Percentiles rank a stretch among this genome's conserved stretches.
Conservation (phyloP, 2,797 vertebrate species). For the Phalanger gymnotis region DNA sequence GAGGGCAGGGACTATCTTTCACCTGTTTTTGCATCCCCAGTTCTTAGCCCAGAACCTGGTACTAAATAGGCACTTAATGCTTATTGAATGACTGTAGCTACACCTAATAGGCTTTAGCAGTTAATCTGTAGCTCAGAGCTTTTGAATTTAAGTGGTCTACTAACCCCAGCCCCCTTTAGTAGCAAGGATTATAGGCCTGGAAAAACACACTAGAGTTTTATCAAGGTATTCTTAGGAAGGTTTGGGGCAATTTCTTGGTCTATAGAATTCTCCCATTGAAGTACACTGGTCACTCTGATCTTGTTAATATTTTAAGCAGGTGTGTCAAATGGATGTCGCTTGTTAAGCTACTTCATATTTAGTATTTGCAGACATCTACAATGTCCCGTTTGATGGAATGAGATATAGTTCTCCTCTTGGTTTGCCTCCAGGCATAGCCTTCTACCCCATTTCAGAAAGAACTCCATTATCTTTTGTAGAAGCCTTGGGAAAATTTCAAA, state of each 20-base stretch:
- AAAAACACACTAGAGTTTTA: background rate
- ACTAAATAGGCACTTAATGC: background rate
- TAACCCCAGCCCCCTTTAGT: background rate
- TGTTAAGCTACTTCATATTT: conserved; percentile 57
- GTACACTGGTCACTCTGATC: conserved; percentile 58
- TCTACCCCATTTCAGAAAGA: conserved; percentile 47
- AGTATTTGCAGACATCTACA: conserved; percentile 64
- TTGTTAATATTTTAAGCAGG: conserved; percentile 72
- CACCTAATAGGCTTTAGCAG: background rate
- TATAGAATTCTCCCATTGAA: conserved; percentile 58
- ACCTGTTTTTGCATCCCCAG: background rate
- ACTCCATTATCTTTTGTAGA: conserved; percentile 49
- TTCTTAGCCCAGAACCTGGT: background rate
- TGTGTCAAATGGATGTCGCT: conserved; percentile 43
- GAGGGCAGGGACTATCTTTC: background rate
- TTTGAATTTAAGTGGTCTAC: background rate
- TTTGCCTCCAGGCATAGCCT: conserved; percentile 28
- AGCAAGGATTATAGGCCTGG: background rate
- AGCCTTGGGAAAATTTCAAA: conserved; percentile 47
- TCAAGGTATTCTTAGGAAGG: conserved; percentile 12
- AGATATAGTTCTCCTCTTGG: conserved; percentile 9
- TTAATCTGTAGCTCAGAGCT: background rate
- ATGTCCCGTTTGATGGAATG: conserved; percentile 51
- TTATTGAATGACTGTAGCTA: background rate
- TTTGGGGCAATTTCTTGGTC: conserved; percentile 53